phyloP scores from a whole-genome alignment of 2,888 invertebrate species.

The Calliopum simillimum region DNA sequence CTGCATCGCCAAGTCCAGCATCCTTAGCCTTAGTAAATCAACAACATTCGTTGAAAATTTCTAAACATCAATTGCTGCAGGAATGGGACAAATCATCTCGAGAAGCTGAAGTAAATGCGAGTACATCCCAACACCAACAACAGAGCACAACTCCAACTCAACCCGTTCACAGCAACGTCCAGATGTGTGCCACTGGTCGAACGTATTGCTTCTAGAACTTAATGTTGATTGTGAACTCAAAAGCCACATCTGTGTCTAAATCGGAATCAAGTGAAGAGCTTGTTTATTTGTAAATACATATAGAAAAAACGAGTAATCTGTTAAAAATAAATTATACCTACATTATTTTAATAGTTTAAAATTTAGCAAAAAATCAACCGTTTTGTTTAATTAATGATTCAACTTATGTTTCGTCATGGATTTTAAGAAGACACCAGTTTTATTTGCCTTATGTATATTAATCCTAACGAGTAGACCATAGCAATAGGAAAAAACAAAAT shows the following conservation, averaged over 20 bases:
- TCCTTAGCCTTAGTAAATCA: constrained; percentile 50
- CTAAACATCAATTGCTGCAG: constrained; percentile 39
- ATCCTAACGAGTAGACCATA: neutral
- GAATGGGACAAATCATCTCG: constrained; percentile 9
- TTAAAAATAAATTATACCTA: too few species aligned
- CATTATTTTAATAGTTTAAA: too few species aligned
- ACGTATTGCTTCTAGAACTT: constrained; percentile 65
- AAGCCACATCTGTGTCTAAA: constrained; percentile 44
- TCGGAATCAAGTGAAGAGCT: constrained; percentile 50
- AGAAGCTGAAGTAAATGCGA: constrained; percentile 20
- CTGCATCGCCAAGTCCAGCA: constrained; percentile 54
- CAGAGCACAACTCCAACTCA: constrained; percentile 44
- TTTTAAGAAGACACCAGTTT: neutral
- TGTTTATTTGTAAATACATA: constrained; percentile 59
- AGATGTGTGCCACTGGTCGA: constrained; percentile 57
- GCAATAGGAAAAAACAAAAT: neutral
- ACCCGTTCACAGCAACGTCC: constrained; percentile 48
- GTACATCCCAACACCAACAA: constrained; percentile 34
- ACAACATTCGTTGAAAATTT: constrained; percentile 51
- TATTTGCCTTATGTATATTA: constrained; percentile 33
- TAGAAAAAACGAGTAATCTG: neutral
- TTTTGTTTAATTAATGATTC: too few species aligned
- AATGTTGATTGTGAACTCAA: constrained; percentile 50
- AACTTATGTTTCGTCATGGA: neutral
- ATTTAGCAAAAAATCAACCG: too few species aligned